Evolutionary conservation across 2,113 vertebrate species (phyloP).

Genomic region (Platysternon megacephalum): DNA sequence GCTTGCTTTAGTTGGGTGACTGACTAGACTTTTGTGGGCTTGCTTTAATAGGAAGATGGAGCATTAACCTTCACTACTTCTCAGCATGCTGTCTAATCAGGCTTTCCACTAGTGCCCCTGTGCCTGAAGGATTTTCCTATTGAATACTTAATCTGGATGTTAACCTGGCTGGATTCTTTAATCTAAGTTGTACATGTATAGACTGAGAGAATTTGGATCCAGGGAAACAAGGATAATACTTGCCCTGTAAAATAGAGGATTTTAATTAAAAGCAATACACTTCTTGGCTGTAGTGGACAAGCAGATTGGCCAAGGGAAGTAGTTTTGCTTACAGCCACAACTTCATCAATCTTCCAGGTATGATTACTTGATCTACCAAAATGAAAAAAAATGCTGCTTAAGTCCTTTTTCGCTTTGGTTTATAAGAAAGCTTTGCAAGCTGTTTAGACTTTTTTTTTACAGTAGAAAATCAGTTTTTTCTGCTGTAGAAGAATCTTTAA

Average conservation of each 20-base stretch:
- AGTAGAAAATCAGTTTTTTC: background rate
- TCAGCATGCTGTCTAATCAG: background rate
- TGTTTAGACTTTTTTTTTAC: background rate
- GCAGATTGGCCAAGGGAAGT: accelerated
- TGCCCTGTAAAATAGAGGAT: background rate
- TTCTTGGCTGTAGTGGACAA: background rate
- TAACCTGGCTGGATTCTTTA: constrained; percentile 8
- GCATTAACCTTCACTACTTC: background rate
- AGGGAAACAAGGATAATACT: background rate
- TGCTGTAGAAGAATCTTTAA: background rate
- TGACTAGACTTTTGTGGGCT: background rate
- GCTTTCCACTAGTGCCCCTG: constrained; percentile 3
- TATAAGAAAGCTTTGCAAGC: background rate
- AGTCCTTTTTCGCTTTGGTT: background rate
- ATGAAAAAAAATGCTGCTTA: background rate
- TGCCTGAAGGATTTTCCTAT: constrained; percentile 6
- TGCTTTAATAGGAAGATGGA: background rate
- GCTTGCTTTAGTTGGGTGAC: background rate
- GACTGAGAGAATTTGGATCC: background rate
- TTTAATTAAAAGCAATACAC: background rate
- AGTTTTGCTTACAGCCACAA: background rate
- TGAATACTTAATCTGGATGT: constrained; percentile 27
- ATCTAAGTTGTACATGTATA: background rate
- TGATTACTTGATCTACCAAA: background rate
- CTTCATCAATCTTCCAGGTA: background rate